Percentiles rank a stretch among this genome's conserved stretches.
Conservation (phyloP, 1,140 invertebrate species). For the Temnothorax longispinosus region DNA sequence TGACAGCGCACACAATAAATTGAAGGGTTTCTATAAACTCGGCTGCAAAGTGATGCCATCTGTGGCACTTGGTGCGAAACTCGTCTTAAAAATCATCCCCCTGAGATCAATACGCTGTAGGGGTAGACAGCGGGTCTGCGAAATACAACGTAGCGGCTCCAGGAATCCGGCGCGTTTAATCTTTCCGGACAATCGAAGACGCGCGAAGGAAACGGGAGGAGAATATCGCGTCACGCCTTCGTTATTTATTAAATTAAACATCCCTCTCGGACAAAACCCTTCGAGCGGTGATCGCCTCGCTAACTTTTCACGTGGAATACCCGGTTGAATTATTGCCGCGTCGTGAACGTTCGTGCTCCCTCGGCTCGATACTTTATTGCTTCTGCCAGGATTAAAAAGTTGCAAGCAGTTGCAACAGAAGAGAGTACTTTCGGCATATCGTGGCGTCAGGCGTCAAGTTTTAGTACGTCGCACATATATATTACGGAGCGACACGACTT, state of each 20-base stretch:
- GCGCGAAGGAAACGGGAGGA: background rate
- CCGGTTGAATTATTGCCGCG: slow-evolving; percentile 30
- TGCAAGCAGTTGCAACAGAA: background rate
- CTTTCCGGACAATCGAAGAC: slow-evolving; percentile 5
- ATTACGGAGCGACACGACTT: slow-evolving; percentile 25
- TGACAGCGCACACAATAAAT: slow-evolving; percentile 12
- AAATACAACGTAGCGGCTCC: slow-evolving; percentile 29
- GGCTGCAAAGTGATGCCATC: slow-evolving; percentile 74
- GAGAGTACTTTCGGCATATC: background rate
- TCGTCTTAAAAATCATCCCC: slow-evolving; percentile 80
- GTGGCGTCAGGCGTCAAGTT: background rate
- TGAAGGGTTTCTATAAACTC: background rate
- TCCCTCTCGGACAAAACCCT: background rate
- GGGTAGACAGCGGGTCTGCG: slow-evolving; percentile 64
- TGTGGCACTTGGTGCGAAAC: slow-evolving; percentile 72
- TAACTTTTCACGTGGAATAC: background rate
- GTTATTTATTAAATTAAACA: slow-evolving; percentile 49
- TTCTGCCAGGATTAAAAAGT: slow-evolving; percentile 34
- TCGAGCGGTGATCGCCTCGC: background rate
- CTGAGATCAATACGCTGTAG: slow-evolving; percentile 77
- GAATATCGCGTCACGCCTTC: background rate
- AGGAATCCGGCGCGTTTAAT: slow-evolving; percentile 23
- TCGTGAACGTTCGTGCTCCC: background rate
- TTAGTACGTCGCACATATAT: slow-evolving; percentile 14
- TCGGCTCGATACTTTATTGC: background rate